A percentile compares a stretch with the other conserved stretches of the same genome.
These are phyloP conservation scores for Seira sanloemensis DNA, from an alignment of 2,888 invertebrate species.

Conservation along the genomic window DNA sequence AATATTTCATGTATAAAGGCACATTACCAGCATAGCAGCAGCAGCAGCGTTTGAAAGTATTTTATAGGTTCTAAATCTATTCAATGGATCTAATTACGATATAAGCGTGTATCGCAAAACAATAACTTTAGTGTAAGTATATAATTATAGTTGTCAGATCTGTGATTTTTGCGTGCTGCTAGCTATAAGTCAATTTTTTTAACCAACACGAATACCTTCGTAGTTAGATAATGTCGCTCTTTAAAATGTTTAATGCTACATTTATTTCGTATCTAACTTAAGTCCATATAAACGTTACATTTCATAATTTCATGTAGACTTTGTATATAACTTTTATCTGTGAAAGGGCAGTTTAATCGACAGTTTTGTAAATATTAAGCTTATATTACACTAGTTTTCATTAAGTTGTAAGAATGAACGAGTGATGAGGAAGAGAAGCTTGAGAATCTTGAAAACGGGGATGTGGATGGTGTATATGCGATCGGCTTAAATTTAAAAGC, in stretches of 20 bases:
- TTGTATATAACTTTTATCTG: background rate
- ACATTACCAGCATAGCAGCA: background rate
- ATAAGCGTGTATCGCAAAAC: background rate
- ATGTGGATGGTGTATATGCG: too few relatives aligned
- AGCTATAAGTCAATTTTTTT: constrained; percentile 58
- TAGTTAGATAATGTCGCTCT: background rate
- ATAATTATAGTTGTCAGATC: constrained; percentile 69
- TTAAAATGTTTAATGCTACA: background rate
- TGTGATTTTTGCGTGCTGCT: constrained; percentile 73
- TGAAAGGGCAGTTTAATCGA: background rate
- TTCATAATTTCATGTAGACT: background rate
- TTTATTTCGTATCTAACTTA: background rate
- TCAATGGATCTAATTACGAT: too few relatives aligned
- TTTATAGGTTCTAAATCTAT: background rate
- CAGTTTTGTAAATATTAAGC: background rate
- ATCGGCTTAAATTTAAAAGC: too few relatives aligned
- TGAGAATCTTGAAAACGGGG: too few relatives aligned
- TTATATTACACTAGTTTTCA: too few relatives aligned
- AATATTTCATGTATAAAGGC: background rate
- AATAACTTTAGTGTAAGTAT: background rate
- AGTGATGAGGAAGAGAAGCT: too few relatives aligned
- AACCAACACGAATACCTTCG: constrained; percentile 29
- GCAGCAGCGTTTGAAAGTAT: too few relatives aligned
- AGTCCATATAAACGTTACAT: background rate
- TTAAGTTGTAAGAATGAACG: too few relatives aligned